Conservation (phyloP, 2,113 vertebrate genomes). For the Dicrurus megarhynchus region DNA sequence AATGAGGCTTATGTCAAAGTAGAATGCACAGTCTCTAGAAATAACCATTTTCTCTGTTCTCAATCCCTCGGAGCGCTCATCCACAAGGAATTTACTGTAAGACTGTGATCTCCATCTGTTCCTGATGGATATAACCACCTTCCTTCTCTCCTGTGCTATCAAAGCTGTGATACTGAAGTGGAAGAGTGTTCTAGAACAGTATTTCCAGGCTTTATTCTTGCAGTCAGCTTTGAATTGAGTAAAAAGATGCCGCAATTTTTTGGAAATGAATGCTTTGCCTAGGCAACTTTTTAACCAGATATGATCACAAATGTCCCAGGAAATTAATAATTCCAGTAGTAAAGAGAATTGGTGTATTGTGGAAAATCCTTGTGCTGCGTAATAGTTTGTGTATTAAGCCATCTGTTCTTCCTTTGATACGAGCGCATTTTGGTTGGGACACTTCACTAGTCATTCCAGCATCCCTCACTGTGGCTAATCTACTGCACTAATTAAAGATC, state of each 20-base stretch:
- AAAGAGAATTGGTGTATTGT: not conserved
- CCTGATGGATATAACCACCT: not conserved
- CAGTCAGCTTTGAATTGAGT: not conserved
- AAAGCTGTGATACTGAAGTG: not conserved
- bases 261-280: not conserved
- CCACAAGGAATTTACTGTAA: not conserved
- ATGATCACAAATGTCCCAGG: not conserved
- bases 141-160: not conserved
- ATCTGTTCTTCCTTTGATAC: not conserved
- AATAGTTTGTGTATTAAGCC: conserved; percentile 11
- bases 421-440: not conserved
- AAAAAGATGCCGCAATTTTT: not conserved
- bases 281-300: not conserved
- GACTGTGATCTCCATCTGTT: not conserved
- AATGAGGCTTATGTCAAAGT: not conserved
- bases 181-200: not conserved
- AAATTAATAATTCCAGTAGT: not conserved
- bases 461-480: not conserved
- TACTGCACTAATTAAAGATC: conserved; percentile 6
- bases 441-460: not conserved
- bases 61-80: not conserved
- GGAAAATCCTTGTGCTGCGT: not conserved
- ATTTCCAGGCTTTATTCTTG: not conserved
- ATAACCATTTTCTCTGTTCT: not conserved
- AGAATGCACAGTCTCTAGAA: not conserved